Evolutionary conservation across 2,113 vertebrate genomes (phyloP).

Genomic region (Labrus mixtus): DNA sequence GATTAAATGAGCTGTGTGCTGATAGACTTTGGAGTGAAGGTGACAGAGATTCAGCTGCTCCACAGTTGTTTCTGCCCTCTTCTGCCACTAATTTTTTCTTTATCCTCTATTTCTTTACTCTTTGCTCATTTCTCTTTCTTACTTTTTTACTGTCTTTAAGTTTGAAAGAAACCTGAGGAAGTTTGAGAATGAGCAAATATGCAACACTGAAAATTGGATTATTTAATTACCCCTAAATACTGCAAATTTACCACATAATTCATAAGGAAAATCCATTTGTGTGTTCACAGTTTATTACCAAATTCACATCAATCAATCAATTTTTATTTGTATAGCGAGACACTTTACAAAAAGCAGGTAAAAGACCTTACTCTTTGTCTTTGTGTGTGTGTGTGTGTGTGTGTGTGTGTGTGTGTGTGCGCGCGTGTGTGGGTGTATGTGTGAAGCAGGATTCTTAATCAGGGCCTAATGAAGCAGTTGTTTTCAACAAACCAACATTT

Average conservation of each 20-base stretch:
- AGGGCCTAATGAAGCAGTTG: constrained; percentile 46
- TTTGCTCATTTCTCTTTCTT: not conserved
- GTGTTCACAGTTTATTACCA: too few relatives aligned
- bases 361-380: too few relatives aligned
- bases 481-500: constrained; percentile 27
- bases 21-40: constrained; percentile 53
- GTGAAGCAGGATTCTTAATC: constrained; percentile 29
- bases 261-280: too few relatives aligned
- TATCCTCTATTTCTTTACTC: not conserved
- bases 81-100: constrained; percentile 32
- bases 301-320: too few relatives aligned
- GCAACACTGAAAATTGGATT: not conserved
- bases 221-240: not conserved
- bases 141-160: too few relatives aligned
- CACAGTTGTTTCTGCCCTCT: constrained; percentile 34
- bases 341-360: too few relatives aligned
- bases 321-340: too few relatives aligned
- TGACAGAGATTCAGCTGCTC: constrained; percentile 40
- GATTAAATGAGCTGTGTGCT: constrained; percentile 58
- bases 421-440: not conserved
- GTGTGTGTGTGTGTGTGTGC: not conserved
- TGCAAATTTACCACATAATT: not conserved
- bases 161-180: too few relatives aligned
- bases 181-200: too few relatives aligned
- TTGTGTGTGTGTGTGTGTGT: not conserved